Evolutionary conservation across 2,888 invertebrate genomes (phyloP), one percentile per base, ranked within the genome.

Genomic region (Mesochorus sp.): DNA sequence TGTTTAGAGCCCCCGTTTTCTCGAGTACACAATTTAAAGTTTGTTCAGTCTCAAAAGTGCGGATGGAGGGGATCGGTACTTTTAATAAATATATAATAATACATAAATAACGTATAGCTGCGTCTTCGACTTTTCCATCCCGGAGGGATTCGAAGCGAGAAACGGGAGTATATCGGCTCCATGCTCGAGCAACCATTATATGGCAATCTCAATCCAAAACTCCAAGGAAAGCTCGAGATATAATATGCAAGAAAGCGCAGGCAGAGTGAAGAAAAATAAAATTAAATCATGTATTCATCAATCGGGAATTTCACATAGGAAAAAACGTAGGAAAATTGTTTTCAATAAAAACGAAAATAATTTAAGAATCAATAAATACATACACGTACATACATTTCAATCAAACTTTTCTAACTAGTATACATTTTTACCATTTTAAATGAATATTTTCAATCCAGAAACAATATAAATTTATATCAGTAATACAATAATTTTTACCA

Each of bases 21-120:
- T 79, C 82, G 79, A 81, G 83, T 80, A 82, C 81, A 84, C 85
- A 86, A 86, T 87, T 86, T 85, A 86, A 86, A 86, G 82, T 86
- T 85, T 39, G 49, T 42, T 66, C 67, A 37, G 51, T 55, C 55
- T 59, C 70, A 57, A 53, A 55, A 70, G 61, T 51, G 44, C 21
- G 53, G 53, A 26, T 59, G 14, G 19, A n/a, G 44, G 3, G 47
- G 61, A 64, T 51, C 55, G 14, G 31, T 53, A 17, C 53, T 4
- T 44, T 42, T 31, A 67, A 26, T 37, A 39, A 31, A 61, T 19
- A 39, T 28, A 14, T n/a, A 12, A 37, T 21, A 44, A 44, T 47
- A 47, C 19, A 64, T 59, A 19, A 31, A 8, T 42, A 19, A 47
- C n/a, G 24, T 37, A 28, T 61, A 21, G 44, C 72, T 42, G 68